Evolutionary conservation across 2,888 invertebrate genomes (phyloP).

Genomic region (Anoplius nigerrimus): DNA sequence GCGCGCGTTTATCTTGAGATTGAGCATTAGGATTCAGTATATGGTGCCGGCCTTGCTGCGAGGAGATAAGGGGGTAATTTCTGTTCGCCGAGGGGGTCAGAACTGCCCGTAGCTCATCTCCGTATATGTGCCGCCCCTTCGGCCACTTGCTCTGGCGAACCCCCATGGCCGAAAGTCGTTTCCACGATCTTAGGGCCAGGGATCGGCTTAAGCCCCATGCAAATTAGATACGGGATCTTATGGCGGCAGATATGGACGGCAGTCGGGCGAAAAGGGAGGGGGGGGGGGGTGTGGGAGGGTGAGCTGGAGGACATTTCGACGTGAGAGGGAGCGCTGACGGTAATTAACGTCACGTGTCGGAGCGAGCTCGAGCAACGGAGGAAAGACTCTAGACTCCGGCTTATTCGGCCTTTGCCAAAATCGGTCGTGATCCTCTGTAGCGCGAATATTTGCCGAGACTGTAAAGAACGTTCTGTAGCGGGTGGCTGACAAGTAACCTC

Average conservation of each 20-base stretch:
- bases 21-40: conserved; percentile 71
- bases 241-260: conserved; percentile 54
- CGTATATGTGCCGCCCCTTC: conserved; percentile 52
- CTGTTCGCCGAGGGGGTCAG: conserved; percentile 67
- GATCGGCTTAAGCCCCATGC: conserved; percentile 64
- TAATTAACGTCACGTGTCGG: conserved; percentile 45
- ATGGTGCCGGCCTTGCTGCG: conserved; percentile 65
- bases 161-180: conserved; percentile 63
- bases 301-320: not conserved
- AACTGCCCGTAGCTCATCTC: conserved; percentile 73
- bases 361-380: too few relatives aligned
- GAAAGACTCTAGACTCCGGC: too few relatives aligned
- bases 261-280: conserved; percentile 7
- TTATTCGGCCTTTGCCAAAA: too few relatives aligned
- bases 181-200: conserved; percentile 65
- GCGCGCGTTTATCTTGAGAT: conserved; percentile 71
- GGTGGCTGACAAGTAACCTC: too few relatives aligned
- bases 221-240: conserved; percentile 67
- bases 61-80: conserved; percentile 73
- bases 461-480: too few relatives aligned
- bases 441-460: too few relatives aligned
- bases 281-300: not conserved
- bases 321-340: conserved; percentile 29
- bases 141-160: conserved; percentile 48
- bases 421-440: too few relatives aligned